Conservation (phyloP, 2,113 vertebrate species). For the Chionis minor region DNA sequence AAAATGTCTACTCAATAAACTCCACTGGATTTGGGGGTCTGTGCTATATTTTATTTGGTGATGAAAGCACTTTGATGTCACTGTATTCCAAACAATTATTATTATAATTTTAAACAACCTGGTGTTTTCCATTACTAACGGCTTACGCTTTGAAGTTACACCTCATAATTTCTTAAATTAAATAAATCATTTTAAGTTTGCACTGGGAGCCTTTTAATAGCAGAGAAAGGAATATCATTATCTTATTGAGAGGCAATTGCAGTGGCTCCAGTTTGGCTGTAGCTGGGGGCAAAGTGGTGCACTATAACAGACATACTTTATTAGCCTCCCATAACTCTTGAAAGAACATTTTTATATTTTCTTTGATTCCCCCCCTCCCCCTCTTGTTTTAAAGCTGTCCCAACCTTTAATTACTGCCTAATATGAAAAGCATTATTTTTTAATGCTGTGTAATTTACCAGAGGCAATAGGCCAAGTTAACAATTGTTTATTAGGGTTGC, state of each 20-base stretch:
- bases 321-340: constrained; percentile 88
- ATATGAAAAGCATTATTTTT: constrained; percentile 92
- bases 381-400: constrained; percentile 85
- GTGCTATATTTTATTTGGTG: constrained; percentile 80
- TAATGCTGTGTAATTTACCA: constrained; percentile 89
- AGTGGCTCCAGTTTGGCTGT: constrained; percentile 86
- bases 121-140: constrained; percentile 89
- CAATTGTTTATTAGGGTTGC: constrained; percentile 85
- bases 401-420: constrained; percentile 90
- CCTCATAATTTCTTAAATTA: constrained; percentile 90
- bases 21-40: constrained; percentile 74
- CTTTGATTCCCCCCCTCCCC: constrained; percentile 82
- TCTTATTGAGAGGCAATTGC: constrained; percentile 90
- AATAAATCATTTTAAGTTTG: constrained; percentile 91
- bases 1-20: constrained; percentile 73
- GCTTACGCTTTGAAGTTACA: constrained; percentile 87
- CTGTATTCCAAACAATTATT: constrained; percentile 86
- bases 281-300: constrained; percentile 84
- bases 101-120: constrained; percentile 89
- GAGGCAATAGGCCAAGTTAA: constrained; percentile 84
- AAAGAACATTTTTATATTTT: constrained; percentile 86
- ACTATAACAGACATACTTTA: constrained; percentile 86
- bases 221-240: constrained; percentile 90
- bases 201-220: constrained; percentile 89
- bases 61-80: constrained; percentile 87